Evolutionary conservation across 2,113 vertebrate species (phyloP).

Genomic region (Connochaetes taurinus): DNA sequence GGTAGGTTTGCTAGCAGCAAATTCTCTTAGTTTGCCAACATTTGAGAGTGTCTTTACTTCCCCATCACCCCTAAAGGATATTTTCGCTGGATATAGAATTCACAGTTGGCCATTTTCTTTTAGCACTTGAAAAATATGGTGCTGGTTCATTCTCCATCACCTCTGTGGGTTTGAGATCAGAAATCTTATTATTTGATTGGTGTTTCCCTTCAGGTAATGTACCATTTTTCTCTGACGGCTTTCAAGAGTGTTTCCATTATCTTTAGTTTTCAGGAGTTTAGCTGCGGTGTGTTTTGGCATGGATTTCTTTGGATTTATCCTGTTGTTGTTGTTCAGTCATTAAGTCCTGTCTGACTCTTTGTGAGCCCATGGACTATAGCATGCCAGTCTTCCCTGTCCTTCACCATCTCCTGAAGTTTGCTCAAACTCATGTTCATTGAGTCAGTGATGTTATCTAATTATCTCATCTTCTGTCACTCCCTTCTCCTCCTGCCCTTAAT

Average conservation of each 20-base stretch:
- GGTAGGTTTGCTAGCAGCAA: neutral
- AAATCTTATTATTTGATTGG: fast-evolving
- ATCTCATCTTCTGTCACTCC: neutral
- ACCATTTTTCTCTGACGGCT: neutral
- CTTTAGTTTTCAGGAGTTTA: neutral
- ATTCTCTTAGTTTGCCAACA: neutral
- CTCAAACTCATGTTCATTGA: too few relatives aligned
- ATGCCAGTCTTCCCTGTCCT: neutral
- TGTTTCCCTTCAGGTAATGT: neutral
- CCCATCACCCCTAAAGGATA: neutral
- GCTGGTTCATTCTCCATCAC: neutral
- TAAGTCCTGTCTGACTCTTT: neutral
- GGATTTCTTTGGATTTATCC: neutral
- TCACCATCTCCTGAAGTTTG: neutral
- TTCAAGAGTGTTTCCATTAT: neutral
- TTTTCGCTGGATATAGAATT: neutral
- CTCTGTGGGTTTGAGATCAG: neutral
- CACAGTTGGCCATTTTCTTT: fast-evolving
- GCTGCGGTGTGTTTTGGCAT: fast-evolving
- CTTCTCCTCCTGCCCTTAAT: neutral
- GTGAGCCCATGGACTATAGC: neutral
- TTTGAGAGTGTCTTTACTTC: neutral
- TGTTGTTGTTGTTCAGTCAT: neutral
- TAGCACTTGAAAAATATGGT: neutral
- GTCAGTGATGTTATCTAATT: neutral